Evolutionary conservation across 2,797 vertebrate genomes (phyloP).

Genomic region (Calcarius lapponicus): DNA sequence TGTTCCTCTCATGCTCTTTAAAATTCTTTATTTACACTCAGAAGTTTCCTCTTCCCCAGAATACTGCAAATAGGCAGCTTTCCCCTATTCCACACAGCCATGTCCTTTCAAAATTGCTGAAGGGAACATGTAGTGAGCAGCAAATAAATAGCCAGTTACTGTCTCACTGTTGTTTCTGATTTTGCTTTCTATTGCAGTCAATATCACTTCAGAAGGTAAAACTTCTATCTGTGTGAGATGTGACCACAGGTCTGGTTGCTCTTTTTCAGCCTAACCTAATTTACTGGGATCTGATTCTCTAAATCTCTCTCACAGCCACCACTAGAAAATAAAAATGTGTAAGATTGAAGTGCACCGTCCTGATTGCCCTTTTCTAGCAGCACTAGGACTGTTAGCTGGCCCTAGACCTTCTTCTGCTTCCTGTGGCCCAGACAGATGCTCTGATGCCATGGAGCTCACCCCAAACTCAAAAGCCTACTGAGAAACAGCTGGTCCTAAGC

Average conservation of each 20-base stretch:
- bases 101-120: neutral
- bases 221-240: neutral
- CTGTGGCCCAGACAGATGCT: neutral
- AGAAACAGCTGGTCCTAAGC: conserved; percentile 1
- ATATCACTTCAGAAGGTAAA: neutral
- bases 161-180: neutral
- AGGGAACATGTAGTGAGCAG: neutral
- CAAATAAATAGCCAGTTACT: neutral
- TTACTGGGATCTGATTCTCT: neutral
- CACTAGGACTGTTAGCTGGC: neutral
- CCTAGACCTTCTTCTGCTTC: neutral
- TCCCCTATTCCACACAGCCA: neutral
- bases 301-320: neutral
- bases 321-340: neutral
- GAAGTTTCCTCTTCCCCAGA: neutral
- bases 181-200: neutral
- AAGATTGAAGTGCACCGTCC: neutral
- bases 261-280: neutral
- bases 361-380: neutral
- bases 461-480: neutral
- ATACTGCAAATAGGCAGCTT: neutral
- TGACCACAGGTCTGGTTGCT: neutral
- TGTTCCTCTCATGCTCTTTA: neutral
- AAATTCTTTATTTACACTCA: neutral
- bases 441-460: neutral